Evolutionary conservation across 2,888 invertebrate species (phyloP).

Genomic region (Colostygia pectinataria): DNA sequence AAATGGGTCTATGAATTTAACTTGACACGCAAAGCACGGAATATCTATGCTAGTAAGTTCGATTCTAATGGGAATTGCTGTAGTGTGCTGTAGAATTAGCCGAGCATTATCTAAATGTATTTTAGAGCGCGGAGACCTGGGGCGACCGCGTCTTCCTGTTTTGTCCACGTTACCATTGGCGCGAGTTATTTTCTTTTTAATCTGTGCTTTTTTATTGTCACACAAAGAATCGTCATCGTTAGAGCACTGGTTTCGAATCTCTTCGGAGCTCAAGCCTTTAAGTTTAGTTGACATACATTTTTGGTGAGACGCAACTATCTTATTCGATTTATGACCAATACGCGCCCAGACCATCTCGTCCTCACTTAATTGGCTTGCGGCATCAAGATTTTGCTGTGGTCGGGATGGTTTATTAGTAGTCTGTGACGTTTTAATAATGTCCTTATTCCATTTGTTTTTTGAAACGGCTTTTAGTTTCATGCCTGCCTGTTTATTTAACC

Average conservation of each 20-base stretch:
- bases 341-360: not conserved
- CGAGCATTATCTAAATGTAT: constrained; percentile 9
- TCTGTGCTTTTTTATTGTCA: too few species aligned
- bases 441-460: constrained; percentile 1
- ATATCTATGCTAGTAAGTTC: not conserved
- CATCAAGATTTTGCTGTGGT: not conserved
- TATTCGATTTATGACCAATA: not conserved
- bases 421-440: not conserved
- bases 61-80: constrained; percentile 16
- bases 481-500: not conserved
- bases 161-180: too few species aligned
- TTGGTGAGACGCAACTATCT: not conserved
- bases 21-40: constrained; percentile 13
- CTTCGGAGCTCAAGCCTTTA: too few species aligned
- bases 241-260: too few species aligned
- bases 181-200: too few species aligned
- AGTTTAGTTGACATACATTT: too few species aligned
- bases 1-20: constrained; percentile 20
- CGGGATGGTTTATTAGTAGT: not conserved
- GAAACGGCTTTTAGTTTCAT: not conserved
- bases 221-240: too few species aligned
- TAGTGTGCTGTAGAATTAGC: constrained; percentile 13
- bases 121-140: not conserved
- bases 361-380: not conserved
- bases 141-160: not conserved